Evolutionary conservation across 2,113 vertebrate species (phyloP).

Genomic region (Campylorhamphus procurvoides): DNA sequence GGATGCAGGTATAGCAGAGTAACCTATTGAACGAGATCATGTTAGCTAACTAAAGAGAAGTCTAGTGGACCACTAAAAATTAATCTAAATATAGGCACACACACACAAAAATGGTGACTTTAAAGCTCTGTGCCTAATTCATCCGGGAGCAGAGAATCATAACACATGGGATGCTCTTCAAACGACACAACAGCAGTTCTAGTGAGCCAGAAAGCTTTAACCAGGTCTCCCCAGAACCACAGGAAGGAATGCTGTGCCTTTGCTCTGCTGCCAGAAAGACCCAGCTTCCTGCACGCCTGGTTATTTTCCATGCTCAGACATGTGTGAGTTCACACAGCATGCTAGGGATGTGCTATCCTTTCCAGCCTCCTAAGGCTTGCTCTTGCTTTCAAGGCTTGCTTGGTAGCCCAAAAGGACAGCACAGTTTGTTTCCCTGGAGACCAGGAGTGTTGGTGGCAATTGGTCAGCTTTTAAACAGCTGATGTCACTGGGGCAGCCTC

Average conservation of each 20-base stretch:
- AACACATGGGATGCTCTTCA: neutral
- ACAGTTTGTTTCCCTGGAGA: neutral
- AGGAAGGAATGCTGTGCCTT: neutral
- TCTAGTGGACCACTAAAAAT: neutral
- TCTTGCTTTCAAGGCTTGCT: neutral
- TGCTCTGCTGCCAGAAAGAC: neutral
- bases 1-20: neutral
- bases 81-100: constrained; percentile 18
- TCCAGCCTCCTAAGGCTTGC: neutral
- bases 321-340: fast-evolving
- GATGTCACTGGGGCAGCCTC: neutral
- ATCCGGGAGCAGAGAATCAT: neutral
- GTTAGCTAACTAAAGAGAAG: neutral
- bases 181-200: neutral
- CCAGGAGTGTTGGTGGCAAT: neutral
- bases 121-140: neutral
- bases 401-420: neutral
- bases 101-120: neutral
- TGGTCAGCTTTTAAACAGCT: neutral
- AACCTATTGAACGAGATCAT: constrained; percentile 54
- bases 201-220: neutral
- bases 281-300: neutral
- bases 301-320: neutral
- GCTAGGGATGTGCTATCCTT: neutral
- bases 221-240: neutral